These are phyloP conservation scores for Ganaspis brasiliensis DNA, from an alignment of 2,888 invertebrate species.

Conservation along the genomic window DNA sequence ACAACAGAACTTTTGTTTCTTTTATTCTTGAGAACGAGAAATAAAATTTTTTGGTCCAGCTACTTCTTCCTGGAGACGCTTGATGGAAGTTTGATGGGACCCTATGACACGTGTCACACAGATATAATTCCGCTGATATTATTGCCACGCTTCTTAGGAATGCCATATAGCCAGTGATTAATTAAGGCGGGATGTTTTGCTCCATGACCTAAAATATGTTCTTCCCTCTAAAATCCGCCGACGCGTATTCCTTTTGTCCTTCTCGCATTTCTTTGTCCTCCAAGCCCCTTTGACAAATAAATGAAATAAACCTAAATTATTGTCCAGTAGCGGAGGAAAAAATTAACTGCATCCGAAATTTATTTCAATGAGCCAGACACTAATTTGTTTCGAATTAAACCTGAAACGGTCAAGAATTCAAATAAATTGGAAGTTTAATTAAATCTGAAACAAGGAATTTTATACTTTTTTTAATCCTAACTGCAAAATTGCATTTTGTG, in stretches of 20 bases:
- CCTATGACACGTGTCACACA: slow-evolving; percentile 64
- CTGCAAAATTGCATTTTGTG: neutral
- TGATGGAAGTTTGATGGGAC: slow-evolving; percentile 67
- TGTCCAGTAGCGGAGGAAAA: neutral
- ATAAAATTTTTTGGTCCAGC: neutral
- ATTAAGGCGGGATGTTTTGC: slow-evolving; percentile 36
- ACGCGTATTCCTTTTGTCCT: slow-evolving; percentile 14
- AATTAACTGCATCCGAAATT: slow-evolving; percentile 4
- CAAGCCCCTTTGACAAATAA: neutral
- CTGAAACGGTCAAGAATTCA: slow-evolving; percentile 6
- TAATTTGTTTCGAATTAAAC: slow-evolving; percentile 6
- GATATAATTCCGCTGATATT: slow-evolving; percentile 50
- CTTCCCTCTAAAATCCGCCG: slow-evolving; percentile 17
- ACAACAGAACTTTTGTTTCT: no score
- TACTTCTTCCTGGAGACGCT: slow-evolving; percentile 44
- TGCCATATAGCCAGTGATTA: slow-evolving; percentile 48
- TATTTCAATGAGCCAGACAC: neutral
- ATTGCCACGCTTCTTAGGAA: slow-evolving; percentile 63
- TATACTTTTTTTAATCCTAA: neutral
- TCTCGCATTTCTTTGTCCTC: slow-evolving; percentile 6
- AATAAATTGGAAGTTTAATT: slow-evolving; percentile 5
- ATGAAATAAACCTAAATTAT: neutral
- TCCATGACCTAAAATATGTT: slow-evolving; percentile 21
- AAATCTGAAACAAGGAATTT: neutral
- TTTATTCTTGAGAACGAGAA: neutral